phyloP scores from a whole-genome alignment of 1,140 invertebrate species.

The Cotesia vestalis region DNA sequence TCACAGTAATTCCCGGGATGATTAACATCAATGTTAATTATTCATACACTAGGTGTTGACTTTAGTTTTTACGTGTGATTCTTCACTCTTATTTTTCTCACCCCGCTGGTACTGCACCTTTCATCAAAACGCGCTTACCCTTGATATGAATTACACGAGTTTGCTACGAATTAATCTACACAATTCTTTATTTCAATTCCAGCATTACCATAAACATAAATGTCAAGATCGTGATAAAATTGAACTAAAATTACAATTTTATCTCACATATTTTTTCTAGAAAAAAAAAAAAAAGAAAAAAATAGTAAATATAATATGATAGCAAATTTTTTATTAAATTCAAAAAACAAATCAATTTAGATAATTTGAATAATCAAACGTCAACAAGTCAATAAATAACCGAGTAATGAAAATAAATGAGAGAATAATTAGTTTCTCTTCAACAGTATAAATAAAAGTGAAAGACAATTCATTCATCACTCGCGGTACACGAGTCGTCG shows the following conservation, averaged over 20 bases:
- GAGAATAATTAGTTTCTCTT: too few relatives aligned
- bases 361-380: too few relatives aligned
- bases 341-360: too few relatives aligned
- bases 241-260: background rate
- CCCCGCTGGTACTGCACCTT: background rate
- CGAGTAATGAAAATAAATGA: too few relatives aligned
- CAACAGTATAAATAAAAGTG: background rate
- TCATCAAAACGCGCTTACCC: background rate
- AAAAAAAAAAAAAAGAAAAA: background rate
- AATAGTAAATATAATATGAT: background rate
- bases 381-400: too few relatives aligned
- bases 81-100: background rate
- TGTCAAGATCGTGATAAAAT: conserved; percentile 15
- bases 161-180: background rate
- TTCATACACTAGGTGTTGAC: conserved; percentile 29
- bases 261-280: background rate
- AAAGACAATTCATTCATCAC: conserved; percentile 15
- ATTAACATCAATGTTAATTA: conserved; percentile 60
- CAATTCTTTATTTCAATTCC: too few relatives aligned
- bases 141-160: background rate
- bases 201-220: background rate
- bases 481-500: background rate
- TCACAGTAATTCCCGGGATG: conserved; percentile 45
- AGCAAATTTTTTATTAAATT: background rate
- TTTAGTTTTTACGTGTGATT: conserved; percentile 3